These are phyloP conservation scores for Tridacna gigas DNA, from an alignment of 2,888 invertebrate genomes.

Conservation along the genomic window DNA sequence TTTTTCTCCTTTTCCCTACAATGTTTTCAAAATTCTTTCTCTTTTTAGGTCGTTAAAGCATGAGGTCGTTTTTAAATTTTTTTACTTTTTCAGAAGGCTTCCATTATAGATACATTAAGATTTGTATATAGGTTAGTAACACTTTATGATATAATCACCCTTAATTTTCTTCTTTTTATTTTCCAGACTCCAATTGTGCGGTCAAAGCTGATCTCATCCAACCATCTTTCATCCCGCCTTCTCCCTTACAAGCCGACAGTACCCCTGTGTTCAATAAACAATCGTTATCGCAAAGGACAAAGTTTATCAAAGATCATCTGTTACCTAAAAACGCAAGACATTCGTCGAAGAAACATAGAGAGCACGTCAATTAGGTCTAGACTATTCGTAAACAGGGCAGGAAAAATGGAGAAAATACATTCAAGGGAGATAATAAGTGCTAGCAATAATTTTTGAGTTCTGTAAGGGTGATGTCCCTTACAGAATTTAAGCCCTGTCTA, in stretches of 20 bases:
- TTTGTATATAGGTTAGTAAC: background rate
- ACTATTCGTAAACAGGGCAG: background rate
- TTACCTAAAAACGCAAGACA: constrained; percentile 57
- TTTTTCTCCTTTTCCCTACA: too few relatives aligned
- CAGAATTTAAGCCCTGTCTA: too few relatives aligned
- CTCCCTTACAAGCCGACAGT: constrained; percentile 3
- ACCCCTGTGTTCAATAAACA: constrained; percentile 13
- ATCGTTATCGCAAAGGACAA: constrained; percentile 15
- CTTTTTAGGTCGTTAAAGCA: too few relatives aligned
- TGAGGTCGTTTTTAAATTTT: background rate
- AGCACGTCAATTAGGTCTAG: background rate
- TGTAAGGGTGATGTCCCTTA: too few relatives aligned
- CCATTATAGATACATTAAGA: background rate
- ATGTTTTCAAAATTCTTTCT: too few relatives aligned
- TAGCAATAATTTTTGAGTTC: too few relatives aligned
- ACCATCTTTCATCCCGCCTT: constrained; percentile 1
- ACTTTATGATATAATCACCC: background rate
- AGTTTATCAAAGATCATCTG: constrained; percentile 35
- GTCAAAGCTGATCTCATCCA: constrained; percentile 2
- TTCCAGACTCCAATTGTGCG: constrained; percentile 60
- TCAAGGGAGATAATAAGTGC: background rate
- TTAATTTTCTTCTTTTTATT: background rate
- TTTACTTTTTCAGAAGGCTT: background rate
- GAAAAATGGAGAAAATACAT: background rate
- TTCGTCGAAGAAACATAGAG: constrained; percentile 41